Evolutionary conservation across 2,113 vertebrate species (phyloP), one percentile per base, ranked within the genome.

Genomic region (Corythornis madagascariensis): DNA sequence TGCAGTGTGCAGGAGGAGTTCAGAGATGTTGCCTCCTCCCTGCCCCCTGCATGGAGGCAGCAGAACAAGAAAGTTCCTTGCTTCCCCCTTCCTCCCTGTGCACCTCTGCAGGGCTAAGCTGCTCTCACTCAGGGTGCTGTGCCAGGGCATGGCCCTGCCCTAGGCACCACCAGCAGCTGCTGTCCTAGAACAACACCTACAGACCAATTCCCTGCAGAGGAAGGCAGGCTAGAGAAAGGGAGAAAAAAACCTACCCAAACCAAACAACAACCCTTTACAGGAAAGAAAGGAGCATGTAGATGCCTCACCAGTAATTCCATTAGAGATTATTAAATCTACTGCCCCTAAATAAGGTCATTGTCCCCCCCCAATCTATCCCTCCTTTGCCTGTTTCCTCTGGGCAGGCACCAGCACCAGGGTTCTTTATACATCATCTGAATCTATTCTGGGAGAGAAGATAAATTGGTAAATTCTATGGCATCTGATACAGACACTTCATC

Each of bases 261-360:
- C 7, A 24, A 42, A 26, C 50, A 52, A 29, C 17, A 55, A 86
- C 9, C 43, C 48, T 64, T 92, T 61, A 43, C 64, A 80, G 72
- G 93, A 83, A 90, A 72, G 59, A 80, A 73, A 90, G 61, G 69
- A 93, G 63, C 22, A n/a, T 52, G 83, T 56, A 85, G 56, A 81
- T 59, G 69, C 81, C 55, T 76, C 45, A 65, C 11, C 69, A 53
- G 59, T 31, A 88, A 89, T 90, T 83, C 57, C 55, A 90, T 79
- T 72, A 67, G 43, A 84, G 50, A 72, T 85, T 78, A 93, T 92
- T 93, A 88, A 90, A 88, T 85, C 79, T 75, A 7, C 53, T 85
- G 28, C 13, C 40, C 86, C 67, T 67, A 79, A 85, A 72, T 78
- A 88, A 92, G 59, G 83, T 67, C 78, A 70, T 13, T 40, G 65